Evolutionary conservation across 2,797 vertebrate genomes (phyloP), one percentile per base, ranked within the genome.

Genomic region (Australoheros facetus): DNA sequence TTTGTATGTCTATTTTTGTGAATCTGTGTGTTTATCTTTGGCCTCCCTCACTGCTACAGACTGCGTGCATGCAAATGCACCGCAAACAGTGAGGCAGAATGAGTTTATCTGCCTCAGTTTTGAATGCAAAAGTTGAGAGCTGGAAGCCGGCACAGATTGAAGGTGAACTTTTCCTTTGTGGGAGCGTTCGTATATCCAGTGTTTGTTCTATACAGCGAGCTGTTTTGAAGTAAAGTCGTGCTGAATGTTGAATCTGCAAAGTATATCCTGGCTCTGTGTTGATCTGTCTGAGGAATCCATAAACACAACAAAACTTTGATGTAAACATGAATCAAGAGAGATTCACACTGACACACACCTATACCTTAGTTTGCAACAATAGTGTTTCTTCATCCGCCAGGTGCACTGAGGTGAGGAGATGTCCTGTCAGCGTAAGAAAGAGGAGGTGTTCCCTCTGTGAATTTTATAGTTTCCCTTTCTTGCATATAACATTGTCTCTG

Each of bases 181-280:
- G 39, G 51, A 30, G 16, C 34, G 37, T 56, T 80, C 32, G 48
- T 57, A 37, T 71, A 74, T 19, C 2, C 10, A 0, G 73, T 13
- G 39, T 82, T 57, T 45, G 73, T 13, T 75, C 56, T 56, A 3
- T 73, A 2, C 7, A 12, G 53, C 53, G 1, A 8, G 1, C 48
- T 53, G 39, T 37, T 84, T 26, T 74, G 70, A 75, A 78, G 11
- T 9, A 28, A 83, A 73, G 55, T 37, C 59, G 34, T 57, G 66
- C 55, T 3, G 48, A 16, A 37, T 14, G 82, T 85, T 69, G 82
- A 84, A 85, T 86, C 55, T 79, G 60, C 34, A 70, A 66, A 76
- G 62, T 80, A 56, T 55, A 75, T 76, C 30, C 37, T 1, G 72
- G 28, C 14, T n/a, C n/a, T 13, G 32, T 3, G 77, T 56, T 12